Percentiles rank a stretch among this genome's conserved stretches.
Evolutionary conservation across 2,797 vertebrate genomes (phyloP).

Genomic region (Syndactyla subalaris): DNA sequence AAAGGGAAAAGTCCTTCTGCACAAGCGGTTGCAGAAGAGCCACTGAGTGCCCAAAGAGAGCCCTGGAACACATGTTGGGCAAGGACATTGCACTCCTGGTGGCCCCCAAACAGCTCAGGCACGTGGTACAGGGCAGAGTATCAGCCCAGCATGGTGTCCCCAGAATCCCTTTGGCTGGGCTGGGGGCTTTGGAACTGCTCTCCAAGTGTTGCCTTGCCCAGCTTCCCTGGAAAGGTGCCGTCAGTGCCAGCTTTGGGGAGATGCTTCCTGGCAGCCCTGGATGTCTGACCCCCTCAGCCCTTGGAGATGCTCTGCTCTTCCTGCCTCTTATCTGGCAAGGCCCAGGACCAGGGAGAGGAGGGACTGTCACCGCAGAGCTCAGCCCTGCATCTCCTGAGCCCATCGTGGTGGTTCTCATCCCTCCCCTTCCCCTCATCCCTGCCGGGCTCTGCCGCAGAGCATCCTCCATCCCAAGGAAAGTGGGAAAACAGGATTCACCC

Average conservation of each 20-base stretch:
- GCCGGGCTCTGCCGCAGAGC: background rate
- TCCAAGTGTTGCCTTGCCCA: background rate
- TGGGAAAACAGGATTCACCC: fast-evolving
- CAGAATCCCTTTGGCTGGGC: background rate
- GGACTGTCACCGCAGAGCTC: background rate
- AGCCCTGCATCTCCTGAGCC: background rate
- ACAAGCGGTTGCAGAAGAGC: background rate
- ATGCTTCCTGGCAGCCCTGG: background rate
- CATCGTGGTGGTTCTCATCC: fast-evolving
- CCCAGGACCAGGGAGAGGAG: background rate
- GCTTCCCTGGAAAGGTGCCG: background rate
- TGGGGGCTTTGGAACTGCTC: background rate
- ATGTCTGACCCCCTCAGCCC: background rate
- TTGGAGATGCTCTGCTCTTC: background rate
- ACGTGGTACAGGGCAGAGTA: background rate
- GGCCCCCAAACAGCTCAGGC: background rate
- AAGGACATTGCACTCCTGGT: background rate
- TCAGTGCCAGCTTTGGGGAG: background rate
- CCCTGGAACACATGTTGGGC: background rate
- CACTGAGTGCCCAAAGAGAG: background rate
- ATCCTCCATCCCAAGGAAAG: background rate
- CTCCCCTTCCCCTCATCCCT: fast-evolving
- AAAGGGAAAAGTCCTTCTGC: background rate
- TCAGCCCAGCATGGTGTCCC: fast-evolving
- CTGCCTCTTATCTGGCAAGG: background rate